Evolutionary conservation across 1,140 invertebrate genomes (phyloP).

Genomic region (Himalopsyche phryganea): DNA sequence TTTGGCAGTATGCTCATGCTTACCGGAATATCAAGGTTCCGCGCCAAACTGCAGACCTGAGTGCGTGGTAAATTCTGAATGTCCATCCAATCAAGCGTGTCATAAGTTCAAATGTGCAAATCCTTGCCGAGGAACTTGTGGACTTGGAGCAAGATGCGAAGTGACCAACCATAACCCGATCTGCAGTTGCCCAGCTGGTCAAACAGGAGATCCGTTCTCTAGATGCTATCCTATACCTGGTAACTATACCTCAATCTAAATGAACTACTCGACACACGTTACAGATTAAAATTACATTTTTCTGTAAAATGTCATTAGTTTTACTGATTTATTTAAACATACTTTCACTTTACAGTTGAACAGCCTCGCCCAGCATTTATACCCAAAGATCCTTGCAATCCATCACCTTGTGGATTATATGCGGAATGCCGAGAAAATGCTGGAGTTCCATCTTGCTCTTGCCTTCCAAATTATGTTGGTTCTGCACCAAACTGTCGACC

Average conservation of each 20-base stretch:
- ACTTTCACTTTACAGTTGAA: constrained; percentile 58
- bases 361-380: constrained; percentile 58
- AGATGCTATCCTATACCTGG: constrained; percentile 55
- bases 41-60: constrained; percentile 61
- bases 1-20: constrained; percentile 62
- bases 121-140: constrained; percentile 62
- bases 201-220: constrained; percentile 63
- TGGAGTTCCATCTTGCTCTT: constrained; percentile 65
- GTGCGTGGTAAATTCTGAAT: constrained; percentile 61
- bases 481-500: constrained; percentile 67
- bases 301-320: constrained; percentile 1
- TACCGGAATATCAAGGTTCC: constrained; percentile 56
- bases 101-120: constrained; percentile 60
- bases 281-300: not conserved
- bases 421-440: constrained; percentile 62
- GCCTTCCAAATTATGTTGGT: constrained; percentile 63
- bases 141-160: constrained; percentile 57
- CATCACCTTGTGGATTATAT: constrained; percentile 77
- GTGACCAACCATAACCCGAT: constrained; percentile 67
- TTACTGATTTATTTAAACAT: constrained; percentile 63
- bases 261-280: too few relatives aligned
- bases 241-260: too few relatives aligned
- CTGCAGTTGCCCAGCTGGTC: constrained; percentile 60
- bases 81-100: constrained; percentile 58
- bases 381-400: constrained; percentile 66